These are phyloP conservation scores for Lagopus muta DNA, from an alignment of 2,113 vertebrate genomes.

Conservation along the genomic window DNA sequence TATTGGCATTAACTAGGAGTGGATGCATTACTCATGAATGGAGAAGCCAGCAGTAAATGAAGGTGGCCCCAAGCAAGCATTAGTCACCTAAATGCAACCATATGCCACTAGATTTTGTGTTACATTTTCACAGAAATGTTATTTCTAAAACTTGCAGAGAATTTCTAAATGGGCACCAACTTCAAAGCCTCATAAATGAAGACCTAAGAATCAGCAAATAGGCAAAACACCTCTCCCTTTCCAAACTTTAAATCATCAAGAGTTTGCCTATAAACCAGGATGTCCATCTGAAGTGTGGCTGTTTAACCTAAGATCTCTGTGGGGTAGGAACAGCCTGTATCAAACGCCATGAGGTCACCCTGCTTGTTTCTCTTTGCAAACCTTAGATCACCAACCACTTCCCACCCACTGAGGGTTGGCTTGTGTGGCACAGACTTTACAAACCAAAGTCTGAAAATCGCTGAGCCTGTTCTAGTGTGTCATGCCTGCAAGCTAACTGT, in stretches of 20 bases:
- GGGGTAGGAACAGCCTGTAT: slow-evolving; percentile 5
- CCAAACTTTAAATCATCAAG: slow-evolving; percentile 1
- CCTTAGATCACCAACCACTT: slow-evolving; percentile 34
- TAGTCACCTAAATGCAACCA: slow-evolving; percentile 69
- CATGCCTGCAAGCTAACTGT: neutral
- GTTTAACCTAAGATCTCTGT: slow-evolving; percentile 15
- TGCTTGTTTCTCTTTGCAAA: slow-evolving; percentile 32
- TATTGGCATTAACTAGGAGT: slow-evolving; percentile 63
- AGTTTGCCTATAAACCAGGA: slow-evolving; percentile 22
- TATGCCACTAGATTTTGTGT: slow-evolving; percentile 62
- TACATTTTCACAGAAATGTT: slow-evolving; percentile 47
- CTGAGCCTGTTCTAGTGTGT: neutral
- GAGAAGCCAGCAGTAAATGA: slow-evolving; percentile 69
- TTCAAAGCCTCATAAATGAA: neutral
- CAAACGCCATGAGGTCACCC: slow-evolving; percentile 21
- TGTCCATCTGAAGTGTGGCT: neutral
- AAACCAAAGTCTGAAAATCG: slow-evolving; percentile 16
- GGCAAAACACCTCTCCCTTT: neutral
- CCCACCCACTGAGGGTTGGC: slow-evolving; percentile 22
- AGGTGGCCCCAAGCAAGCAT: slow-evolving; percentile 63
- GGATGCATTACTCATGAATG: slow-evolving; percentile 67
- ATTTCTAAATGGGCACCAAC: slow-evolving; percentile 19
- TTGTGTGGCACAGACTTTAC: neutral
- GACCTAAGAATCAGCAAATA: neutral
- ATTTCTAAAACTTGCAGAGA: slow-evolving; percentile 45